Percentiles rank a stretch among this genome's conserved stretches.
Evolutionary conservation across 2,113 vertebrate species (phyloP).

Genomic region (Lasiurus cinereus): DNA sequence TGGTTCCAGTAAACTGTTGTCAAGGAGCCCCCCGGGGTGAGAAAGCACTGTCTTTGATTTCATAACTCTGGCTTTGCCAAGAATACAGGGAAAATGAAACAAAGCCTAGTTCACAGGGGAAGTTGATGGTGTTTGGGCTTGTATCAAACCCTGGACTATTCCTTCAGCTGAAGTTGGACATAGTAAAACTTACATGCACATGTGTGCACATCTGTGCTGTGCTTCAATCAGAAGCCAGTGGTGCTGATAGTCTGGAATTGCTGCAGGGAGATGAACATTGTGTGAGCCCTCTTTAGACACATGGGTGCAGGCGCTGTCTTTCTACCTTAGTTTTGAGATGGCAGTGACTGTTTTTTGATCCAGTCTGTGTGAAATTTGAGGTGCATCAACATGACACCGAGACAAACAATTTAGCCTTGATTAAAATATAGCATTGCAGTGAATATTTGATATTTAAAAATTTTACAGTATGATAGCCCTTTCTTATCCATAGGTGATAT

Average conservation of each 20-base stretch:
- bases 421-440: not conserved
- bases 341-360: not conserved
- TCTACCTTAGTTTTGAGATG: not conserved
- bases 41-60: not conserved
- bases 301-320: not conserved
- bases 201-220: rapidly evolving
- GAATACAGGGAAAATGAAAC: not conserved
- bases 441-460: not conserved
- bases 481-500: not conserved
- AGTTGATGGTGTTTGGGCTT: not conserved
- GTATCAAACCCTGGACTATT: not conserved
- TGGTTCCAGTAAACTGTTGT: not conserved
- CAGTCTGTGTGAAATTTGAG: not conserved
- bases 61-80: not conserved
- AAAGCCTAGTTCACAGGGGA: not conserved
- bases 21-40: not conserved
- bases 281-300: not conserved
- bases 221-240: not conserved
- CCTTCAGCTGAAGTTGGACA: not conserved
- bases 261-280: not conserved
- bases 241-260: not conserved
- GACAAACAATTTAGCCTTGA: not conserved
- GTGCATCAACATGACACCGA: not conserved
- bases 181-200: not conserved
- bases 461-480: not conserved